These are phyloP conservation scores for Silvanus unidentatus DNA, from an alignment of 2,888 invertebrate species.

Conservation along the genomic window DNA sequence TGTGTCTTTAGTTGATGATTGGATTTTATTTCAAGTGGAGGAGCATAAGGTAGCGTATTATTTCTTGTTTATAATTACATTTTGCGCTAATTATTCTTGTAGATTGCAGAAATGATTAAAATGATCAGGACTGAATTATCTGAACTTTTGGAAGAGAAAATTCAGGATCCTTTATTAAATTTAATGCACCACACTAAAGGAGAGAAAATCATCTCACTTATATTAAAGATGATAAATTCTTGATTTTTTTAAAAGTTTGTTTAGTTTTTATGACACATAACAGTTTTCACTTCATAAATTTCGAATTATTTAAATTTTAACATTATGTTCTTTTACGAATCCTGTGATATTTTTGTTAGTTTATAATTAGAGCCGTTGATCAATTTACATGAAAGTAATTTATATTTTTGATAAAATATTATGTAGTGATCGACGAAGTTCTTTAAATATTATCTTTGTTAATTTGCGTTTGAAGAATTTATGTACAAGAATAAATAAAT, in stretches of 20 bases:
- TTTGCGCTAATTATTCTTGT: slow-evolving; percentile 23
- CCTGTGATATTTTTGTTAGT: too few relatives aligned
- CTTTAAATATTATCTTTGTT: too few relatives aligned
- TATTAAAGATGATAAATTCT: slow-evolving; percentile 50
- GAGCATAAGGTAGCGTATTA: slow-evolving; percentile 58
- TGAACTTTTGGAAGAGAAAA: slow-evolving; percentile 75
- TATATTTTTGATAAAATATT: too few relatives aligned
- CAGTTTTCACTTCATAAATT: too few relatives aligned
- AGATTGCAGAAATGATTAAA: slow-evolving; percentile 79
- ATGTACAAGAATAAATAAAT: too few relatives aligned
- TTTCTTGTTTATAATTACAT: too few relatives aligned
- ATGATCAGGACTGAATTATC: slow-evolving; percentile 70
- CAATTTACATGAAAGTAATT: too few relatives aligned
- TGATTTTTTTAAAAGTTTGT: neutral
- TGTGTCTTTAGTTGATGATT: slow-evolving; percentile 70
- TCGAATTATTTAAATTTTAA: too few relatives aligned
- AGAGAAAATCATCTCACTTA: slow-evolving; percentile 68
- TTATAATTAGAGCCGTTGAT: too few relatives aligned
- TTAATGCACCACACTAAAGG: slow-evolving; percentile 68
- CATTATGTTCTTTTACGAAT: too few relatives aligned
- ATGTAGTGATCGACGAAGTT: too few relatives aligned
- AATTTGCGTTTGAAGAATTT: too few relatives aligned
- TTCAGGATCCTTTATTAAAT: slow-evolving; percentile 72
- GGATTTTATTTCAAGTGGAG: slow-evolving; percentile 76
- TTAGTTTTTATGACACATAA: neutral